phyloP scores from a whole-genome alignment of 2,888 invertebrate species.

The Argyresthia albistria region DNA sequence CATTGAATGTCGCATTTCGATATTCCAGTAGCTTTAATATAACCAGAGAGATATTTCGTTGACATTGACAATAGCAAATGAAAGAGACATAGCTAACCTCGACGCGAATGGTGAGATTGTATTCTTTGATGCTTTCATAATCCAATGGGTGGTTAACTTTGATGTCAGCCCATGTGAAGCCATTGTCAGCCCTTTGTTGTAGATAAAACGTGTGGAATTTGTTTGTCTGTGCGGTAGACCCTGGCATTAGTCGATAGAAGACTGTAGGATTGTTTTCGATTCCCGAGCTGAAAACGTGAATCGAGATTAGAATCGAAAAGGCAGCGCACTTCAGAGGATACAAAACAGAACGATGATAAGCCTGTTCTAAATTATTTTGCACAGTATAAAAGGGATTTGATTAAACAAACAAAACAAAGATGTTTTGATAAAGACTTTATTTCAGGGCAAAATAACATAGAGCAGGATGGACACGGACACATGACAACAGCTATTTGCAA shows the following conservation, averaged over 20 bases:
- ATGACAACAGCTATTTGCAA: too few relatives aligned
- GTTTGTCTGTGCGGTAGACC: constrained; percentile 96
- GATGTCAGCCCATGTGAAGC: constrained; percentile 95
- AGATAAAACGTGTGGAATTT: constrained; percentile 96
- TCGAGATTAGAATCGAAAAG: background rate
- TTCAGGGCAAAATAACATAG: too few relatives aligned
- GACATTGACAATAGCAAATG: background rate
- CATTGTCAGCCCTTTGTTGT: constrained; percentile 93
- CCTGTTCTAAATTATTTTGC: background rate
- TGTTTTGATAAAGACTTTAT: too few relatives aligned
- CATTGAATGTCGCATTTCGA: too few relatives aligned
- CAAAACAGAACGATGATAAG: background rate
- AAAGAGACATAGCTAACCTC: constrained; percentile 77
- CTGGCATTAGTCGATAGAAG: constrained; percentile 95
- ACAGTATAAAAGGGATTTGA: background rate
- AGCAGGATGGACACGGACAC: too few relatives aligned
- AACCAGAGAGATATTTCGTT: background rate
- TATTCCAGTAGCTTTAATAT: too few relatives aligned
- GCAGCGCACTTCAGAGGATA: too few relatives aligned
- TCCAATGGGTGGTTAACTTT: constrained; percentile 97
- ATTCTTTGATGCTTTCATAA: constrained; percentile 95
- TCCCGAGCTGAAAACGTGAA: constrained; percentile 83
- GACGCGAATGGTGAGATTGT: constrained; percentile 95
- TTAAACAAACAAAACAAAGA: too few relatives aligned
- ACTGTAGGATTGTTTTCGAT: constrained; percentile 97